Evolutionary conservation across 2,113 vertebrate species (phyloP), one percentile per base, ranked within the genome.

Genomic region (Electrona antarctica): DNA sequence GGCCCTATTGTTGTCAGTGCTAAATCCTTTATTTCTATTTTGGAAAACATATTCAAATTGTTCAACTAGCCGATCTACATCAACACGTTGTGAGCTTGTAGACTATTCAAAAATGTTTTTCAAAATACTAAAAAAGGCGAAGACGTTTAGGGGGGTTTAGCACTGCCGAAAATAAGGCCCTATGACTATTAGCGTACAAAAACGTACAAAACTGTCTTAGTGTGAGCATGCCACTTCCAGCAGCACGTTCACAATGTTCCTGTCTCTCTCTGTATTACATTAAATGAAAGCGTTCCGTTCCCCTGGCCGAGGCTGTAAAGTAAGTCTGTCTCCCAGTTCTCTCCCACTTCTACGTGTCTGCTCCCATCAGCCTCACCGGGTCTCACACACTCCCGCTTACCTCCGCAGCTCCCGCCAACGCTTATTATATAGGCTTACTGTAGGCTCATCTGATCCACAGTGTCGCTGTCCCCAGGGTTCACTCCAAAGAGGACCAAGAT

Each of bases 361-460:
- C 80, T 89, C 67, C 84, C 82, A 88, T 91, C 85, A 91, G 81
- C 76, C 3, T 90, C 90, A 91, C 64, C 0, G 9, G 72, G 33
- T 70, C 41, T 69, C 70, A 67, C 80, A 81, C 79, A 47, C 82
- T 81, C 33, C 62, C 65, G 6, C 78, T 89, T 85, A 76, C 88
- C 80, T 84, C 82, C 79, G 48, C 65, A 47, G 76, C 83, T 68
- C 78, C 21, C 10, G 73, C 73, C 56, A 74, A 84, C 41, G 66
- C 79, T 83, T 87, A 90, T 88, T 83, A 41, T 41, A 41, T 41
- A 41, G 33, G 84, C 76, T n/a, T 80, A 80, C 81, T 41, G 2
- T 41, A 41, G 33, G 84, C 76, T n/a, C 81, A 80, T 82, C 81
- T 82, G 84, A 87, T 64, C 29, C 33, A 6, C 33, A 6, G 33